Percentiles rank a stretch among this genome's conserved stretches.
These are phyloP conservation scores for Halichoerus grypus DNA, from an alignment of 2,113 vertebrate genomes.

Conservation along the genomic window DNA sequence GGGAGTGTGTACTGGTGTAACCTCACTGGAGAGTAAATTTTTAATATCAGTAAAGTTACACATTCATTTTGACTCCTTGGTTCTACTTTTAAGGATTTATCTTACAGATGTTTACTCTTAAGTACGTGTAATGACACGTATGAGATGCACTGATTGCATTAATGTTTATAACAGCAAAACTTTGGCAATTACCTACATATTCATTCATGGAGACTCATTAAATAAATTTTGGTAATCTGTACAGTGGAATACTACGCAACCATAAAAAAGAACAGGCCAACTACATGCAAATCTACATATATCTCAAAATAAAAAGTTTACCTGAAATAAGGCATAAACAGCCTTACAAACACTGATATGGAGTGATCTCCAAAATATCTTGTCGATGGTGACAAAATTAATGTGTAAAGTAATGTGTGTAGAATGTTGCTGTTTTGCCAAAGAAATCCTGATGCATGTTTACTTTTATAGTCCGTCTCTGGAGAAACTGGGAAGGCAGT, in stretches of 20 bases:
- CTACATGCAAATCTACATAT: background rate
- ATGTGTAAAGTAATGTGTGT: background rate
- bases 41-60: background rate
- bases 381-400: background rate
- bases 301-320: background rate
- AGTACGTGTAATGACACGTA: background rate
- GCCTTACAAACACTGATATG: background rate
- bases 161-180: background rate
- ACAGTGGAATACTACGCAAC: no score
- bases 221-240: background rate
- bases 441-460: background rate
- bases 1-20: background rate
- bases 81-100: background rate
- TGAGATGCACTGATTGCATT: background rate
- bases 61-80: background rate
- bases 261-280: background rate
- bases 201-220: background rate
- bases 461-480: background rate
- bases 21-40: background rate
- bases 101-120: background rate
- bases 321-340: background rate
- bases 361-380: background rate
- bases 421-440: background rate
- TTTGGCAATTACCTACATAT: background rate
- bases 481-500: background rate